Evolutionary conservation across 2,888 invertebrate genomes (phyloP).

Genomic region (Cenopis cana): DNA sequence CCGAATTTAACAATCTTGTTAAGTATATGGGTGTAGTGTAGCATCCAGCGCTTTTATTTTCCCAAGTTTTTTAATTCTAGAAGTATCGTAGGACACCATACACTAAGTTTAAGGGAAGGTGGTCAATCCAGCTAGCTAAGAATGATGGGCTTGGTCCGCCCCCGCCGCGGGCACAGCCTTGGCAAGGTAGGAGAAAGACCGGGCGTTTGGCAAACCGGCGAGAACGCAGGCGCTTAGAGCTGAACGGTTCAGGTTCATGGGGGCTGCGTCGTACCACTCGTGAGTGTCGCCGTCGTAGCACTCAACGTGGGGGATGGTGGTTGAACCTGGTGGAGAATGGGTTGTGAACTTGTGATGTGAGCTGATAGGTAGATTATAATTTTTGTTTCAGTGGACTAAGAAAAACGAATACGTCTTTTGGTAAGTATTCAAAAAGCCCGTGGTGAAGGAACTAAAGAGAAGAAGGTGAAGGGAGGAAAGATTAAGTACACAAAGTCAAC

Average conservation of each 20-base stretch:
- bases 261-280: conserved; percentile 89
- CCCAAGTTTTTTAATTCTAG: not conserved
- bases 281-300: conserved; percentile 88
- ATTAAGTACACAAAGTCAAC: no score
- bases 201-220: conserved; percentile 88
- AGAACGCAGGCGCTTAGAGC: conserved; percentile 92
- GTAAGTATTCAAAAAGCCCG: not conserved
- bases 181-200: conserved; percentile 86
- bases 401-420: not conserved
- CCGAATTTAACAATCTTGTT: not conserved
- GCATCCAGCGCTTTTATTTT: not conserved
- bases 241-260: conserved; percentile 93
- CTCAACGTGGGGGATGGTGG: conserved; percentile 91
- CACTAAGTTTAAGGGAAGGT: conserved; percentile 20
- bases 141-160: conserved; percentile 75
- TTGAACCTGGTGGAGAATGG: conserved; percentile 81
- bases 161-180: conserved; percentile 80
- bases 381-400: not conserved
- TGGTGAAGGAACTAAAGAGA: no score
- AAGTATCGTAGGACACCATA: not conserved
- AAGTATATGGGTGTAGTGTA: not conserved
- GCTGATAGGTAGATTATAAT: no score
- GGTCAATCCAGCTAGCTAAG: conserved; percentile 48
- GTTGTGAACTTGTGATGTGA: no score
- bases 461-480: no score